A percentile compares a stretch with the other conserved stretches of the same genome.
Conservation (phyloP, 2,888 invertebrate genomes). For the Aquatica leii region DNA sequence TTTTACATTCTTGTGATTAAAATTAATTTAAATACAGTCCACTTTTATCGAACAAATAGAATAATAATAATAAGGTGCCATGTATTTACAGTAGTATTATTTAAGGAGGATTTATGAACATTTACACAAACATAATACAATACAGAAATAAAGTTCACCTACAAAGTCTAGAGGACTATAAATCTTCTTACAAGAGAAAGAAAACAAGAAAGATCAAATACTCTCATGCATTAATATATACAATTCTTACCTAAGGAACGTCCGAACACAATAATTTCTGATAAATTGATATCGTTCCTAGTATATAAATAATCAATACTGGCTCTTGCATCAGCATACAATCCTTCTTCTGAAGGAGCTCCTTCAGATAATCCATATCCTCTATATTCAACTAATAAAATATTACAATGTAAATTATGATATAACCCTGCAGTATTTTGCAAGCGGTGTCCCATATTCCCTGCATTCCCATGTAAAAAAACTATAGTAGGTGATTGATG, state of each 20-base stretch:
- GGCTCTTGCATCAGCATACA: constrained; percentile 87
- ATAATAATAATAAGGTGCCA: no score
- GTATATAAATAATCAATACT: constrained; percentile 85
- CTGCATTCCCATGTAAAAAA: constrained; percentile 96
- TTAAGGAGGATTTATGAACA: no score
- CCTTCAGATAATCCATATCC: constrained; percentile 95
- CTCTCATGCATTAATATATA: no score
- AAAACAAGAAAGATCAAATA: no score
- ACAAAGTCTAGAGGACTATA: no score
- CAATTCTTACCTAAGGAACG: constrained; percentile 88
- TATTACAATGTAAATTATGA: constrained; percentile 82
- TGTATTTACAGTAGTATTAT: no score
- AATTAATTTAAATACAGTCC: no score
- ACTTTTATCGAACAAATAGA: no score
- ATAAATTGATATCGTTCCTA: constrained; percentile 83
- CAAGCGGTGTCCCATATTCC: constrained; percentile 93
- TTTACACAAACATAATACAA: no score
- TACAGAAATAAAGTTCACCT: no score
- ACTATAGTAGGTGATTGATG: constrained; percentile 82
- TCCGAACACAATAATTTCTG: constrained; percentile 89
- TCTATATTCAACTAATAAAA: constrained; percentile 92
- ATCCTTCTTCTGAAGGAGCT: constrained; percentile 83
- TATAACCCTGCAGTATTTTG: constrained; percentile 89
- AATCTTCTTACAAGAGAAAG: no score
- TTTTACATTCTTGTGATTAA: no score